Conservation (phyloP, 2,113 vertebrate genomes). For the Apodemus speciosus region DNA sequence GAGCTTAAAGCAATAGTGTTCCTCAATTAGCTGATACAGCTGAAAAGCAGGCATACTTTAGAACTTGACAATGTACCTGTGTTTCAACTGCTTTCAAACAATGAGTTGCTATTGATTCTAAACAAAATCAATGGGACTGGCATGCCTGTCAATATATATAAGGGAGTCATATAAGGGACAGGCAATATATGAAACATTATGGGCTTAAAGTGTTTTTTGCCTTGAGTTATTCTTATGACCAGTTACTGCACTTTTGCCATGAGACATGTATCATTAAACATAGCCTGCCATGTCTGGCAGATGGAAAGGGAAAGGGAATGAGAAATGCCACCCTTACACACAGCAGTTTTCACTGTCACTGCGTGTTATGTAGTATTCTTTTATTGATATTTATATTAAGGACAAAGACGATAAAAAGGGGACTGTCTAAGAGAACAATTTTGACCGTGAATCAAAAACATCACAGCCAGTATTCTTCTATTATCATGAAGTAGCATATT, state of each 20-base stretch:
- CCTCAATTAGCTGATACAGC: not conserved
- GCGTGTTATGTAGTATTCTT: not conserved
- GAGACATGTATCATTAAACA: not conserved
- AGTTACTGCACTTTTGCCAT: not conserved
- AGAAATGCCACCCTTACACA: not conserved
- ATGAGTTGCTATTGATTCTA: not conserved
- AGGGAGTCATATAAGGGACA: not conserved
- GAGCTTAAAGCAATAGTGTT: not conserved
- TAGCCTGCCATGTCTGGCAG: not conserved
- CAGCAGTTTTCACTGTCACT: not conserved
- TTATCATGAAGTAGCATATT: not conserved
- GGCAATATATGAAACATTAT: not conserved
- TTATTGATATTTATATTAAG: slow-evolving; percentile 43
- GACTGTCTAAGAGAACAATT: not conserved
- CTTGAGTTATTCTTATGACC: not conserved
- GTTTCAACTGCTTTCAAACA: slow-evolving; percentile 37
- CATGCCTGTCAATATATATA: not conserved
- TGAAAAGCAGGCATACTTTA: slow-evolving; percentile 26
- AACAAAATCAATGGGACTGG: slow-evolving; percentile 24
- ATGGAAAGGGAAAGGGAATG: not conserved
- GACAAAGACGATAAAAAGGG: not conserved
- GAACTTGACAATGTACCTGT: slow-evolving; percentile 19
- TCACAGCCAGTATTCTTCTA: not conserved
- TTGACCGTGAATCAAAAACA: not conserved
- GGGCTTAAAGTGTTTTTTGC: not conserved